A percentile compares a stretch with the other conserved stretches of the same genome.
Conservation (phyloP, 37 sponge, comb jelly and placozoan genomes). For the Aplysina aerophoba region DNA sequence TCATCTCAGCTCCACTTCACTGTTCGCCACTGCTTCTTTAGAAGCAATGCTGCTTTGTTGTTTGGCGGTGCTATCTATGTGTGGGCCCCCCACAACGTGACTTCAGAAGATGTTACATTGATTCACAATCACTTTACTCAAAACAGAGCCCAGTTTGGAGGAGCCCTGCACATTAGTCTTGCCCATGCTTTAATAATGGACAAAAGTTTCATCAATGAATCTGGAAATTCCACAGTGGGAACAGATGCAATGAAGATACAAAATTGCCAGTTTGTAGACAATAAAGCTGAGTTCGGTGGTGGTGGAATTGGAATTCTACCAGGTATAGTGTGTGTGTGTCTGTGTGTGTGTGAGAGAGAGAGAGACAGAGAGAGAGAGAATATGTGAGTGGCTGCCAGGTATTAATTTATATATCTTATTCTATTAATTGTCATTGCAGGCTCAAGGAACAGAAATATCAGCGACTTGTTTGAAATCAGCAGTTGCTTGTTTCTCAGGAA, state of each 20-base stretch:
- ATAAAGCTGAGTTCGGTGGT: not conserved
- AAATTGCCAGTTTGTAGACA: not conserved
- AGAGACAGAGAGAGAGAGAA: no score
- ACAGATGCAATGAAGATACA: not conserved
- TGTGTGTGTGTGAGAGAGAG: not conserved
- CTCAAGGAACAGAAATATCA: no score
- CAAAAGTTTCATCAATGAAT: no score
- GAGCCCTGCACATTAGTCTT: slow-evolving; percentile 17
- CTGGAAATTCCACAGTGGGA: not conserved
- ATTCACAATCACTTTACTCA: not conserved
- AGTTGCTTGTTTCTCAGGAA: no score
- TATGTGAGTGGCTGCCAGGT: no score
- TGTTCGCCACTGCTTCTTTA: slow-evolving; percentile 37
- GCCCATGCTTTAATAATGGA: not conserved
- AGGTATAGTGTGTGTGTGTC: not conserved
- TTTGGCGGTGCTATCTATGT: slow-evolving; percentile 65
- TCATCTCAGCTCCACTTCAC: slow-evolving; percentile 4
- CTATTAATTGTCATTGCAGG: no score
- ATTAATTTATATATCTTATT: no score
- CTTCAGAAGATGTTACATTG: not conserved
- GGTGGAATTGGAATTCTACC: slow-evolving; percentile 1
- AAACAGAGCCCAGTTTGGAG: slow-evolving; percentile 42
- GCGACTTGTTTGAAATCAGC: no score
- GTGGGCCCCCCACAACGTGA: not conserved
- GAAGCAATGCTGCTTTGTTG: slow-evolving; percentile 39